phyloP scores from a whole-genome alignment of 2,113 vertebrate species.

The Equus przewalskii region DNA sequence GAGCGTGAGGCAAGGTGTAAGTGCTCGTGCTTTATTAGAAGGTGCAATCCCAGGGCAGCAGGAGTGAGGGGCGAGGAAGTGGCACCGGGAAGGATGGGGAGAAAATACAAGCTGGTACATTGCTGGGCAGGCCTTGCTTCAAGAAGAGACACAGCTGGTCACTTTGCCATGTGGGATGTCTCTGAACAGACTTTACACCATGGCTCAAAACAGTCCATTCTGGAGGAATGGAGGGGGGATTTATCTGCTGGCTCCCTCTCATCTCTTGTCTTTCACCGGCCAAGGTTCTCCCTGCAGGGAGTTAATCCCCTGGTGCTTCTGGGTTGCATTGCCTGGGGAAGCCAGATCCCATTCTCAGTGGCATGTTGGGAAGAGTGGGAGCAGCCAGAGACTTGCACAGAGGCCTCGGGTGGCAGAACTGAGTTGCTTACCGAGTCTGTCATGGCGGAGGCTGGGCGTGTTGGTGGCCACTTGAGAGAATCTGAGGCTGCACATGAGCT shows the following conservation, averaged over 20 bases:
- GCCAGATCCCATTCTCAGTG: not conserved
- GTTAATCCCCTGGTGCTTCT: not conserved
- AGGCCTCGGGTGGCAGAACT: not conserved
- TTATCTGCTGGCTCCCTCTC: not conserved
- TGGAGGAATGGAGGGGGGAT: not conserved
- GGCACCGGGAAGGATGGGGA: no score
- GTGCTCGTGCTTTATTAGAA: not conserved
- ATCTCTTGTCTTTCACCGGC: not conserved
- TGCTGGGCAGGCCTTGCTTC: not conserved
- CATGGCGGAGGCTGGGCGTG: not conserved
- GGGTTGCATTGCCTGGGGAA: not conserved
- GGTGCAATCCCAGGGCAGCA: not conserved
- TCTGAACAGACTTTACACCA: not conserved
- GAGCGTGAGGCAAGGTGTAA: rapidly evolving
- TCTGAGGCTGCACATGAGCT: rapidly evolving
- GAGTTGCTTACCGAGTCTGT: not conserved
- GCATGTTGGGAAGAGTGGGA: rapidly evolving
- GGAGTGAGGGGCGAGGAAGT: not conserved
- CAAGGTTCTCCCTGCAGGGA: not conserved
- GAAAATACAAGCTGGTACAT: rapidly evolving
- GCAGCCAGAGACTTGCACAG: not conserved
- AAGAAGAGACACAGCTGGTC: not conserved
- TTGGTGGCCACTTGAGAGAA: not conserved
- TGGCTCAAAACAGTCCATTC: not conserved
- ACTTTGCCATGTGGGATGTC: not conserved